A percentile compares a stretch with the other conserved stretches of the same genome.
Conservation (phyloP, 2,113 vertebrate species). For the Tupaia chinensis region DNA sequence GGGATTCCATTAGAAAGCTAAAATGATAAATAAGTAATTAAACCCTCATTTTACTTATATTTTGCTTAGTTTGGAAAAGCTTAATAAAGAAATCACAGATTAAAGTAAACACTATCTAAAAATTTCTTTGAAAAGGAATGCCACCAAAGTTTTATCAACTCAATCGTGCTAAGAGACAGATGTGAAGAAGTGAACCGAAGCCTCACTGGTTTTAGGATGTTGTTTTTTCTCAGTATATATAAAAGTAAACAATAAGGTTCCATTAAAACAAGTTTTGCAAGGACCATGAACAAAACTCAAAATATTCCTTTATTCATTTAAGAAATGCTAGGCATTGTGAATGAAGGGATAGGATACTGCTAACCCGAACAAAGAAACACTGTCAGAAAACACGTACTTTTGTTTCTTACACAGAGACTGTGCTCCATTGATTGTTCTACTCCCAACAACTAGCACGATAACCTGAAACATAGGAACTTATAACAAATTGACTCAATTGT, state of each 20-base stretch:
- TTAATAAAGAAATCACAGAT: conserved; percentile 7
- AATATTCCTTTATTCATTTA: conserved; percentile 9
- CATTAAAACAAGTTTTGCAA: conserved; percentile 47
- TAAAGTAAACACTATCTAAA: not conserved
- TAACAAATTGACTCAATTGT: not conserved
- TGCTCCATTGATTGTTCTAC: not conserved
- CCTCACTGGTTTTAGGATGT: not conserved
- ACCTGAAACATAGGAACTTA: not conserved
- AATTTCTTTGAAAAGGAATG: conserved; percentile 41
- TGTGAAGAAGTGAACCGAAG: not conserved
- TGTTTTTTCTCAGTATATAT: not conserved
- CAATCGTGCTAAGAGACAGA: not conserved
- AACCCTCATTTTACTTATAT: conserved; percentile 60
- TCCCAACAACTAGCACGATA: not conserved
- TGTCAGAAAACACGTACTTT: not conserved
- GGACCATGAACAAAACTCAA: not conserved
- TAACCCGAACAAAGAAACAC: conserved; percentile 18
- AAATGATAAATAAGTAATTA: conserved; percentile 70
- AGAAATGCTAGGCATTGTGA: not conserved
- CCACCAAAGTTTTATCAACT: not conserved
- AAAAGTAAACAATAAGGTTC: conserved; percentile 37
- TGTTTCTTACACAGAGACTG: not conserved
- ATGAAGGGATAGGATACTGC: not conserved
- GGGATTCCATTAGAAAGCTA: conserved; percentile 99
- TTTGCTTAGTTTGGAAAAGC: conserved; percentile 36